Percentiles rank a stretch among this genome's conserved stretches.
Evolutionary conservation across 2,888 invertebrate species (phyloP).

Genomic region (Lottia gigantea): DNA sequence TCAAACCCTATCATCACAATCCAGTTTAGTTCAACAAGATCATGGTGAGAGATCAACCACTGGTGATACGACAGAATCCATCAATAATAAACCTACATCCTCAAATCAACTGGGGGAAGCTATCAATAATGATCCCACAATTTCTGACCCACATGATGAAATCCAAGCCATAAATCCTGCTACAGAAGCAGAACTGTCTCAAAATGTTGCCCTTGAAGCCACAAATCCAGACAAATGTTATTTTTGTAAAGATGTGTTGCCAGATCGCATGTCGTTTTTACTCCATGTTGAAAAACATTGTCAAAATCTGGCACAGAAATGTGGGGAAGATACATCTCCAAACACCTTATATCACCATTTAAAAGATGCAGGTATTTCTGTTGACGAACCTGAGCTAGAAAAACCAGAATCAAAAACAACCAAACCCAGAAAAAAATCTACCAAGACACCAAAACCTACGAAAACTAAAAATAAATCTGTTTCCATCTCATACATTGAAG

Average conservation of each 20-base stretch:
- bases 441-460: not conserved
- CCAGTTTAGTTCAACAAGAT: too few relatives aligned
- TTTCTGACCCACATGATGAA: too few relatives aligned
- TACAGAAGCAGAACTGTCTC: too few relatives aligned
- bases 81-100: too few relatives aligned
- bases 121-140: too few relatives aligned
- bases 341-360: not conserved
- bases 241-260: not conserved
- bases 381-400: not conserved
- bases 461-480: not conserved
- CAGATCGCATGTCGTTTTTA: not conserved
- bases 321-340: not conserved
- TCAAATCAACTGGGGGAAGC: too few relatives aligned
- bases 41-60: too few relatives aligned
- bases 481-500: not conserved
- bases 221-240: not conserved
- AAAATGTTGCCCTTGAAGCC: too few relatives aligned
- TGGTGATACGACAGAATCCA: too few relatives aligned
- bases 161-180: too few relatives aligned
- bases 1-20: too few relatives aligned
- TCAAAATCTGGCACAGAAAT: not conserved
- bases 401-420: not conserved
- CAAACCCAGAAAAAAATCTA: not conserved
- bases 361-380: not conserved
- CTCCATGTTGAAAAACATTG: constrained; percentile 8